These are phyloP conservation scores for Chiloscyllium punctatum DNA, from an alignment of 2,797 vertebrate species.

Conservation along the genomic window DNA sequence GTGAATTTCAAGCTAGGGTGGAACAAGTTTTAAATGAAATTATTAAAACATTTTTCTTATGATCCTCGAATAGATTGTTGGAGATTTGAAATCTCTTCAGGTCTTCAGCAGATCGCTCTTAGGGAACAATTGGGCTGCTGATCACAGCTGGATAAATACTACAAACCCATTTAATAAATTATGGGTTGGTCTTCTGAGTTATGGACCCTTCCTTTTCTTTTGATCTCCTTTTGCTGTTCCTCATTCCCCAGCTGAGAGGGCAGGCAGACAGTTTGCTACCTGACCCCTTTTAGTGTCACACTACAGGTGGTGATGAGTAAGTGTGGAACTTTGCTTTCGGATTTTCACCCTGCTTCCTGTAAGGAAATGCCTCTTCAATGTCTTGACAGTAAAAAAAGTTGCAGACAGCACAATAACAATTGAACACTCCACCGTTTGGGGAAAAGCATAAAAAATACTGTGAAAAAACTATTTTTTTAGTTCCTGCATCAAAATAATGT, in stretches of 20 bases:
- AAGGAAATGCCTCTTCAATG: neutral
- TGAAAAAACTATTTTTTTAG: neutral
- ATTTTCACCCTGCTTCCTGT: neutral
- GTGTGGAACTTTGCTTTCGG: neutral
- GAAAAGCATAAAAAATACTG: neutral
- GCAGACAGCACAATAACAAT: neutral
- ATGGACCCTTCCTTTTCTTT: neutral
- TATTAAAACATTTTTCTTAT: neutral
- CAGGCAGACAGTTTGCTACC: neutral
- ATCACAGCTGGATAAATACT: neutral
- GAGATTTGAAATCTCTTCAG: constrained; percentile 2
- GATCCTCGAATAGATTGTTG: neutral
- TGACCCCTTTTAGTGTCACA: neutral
- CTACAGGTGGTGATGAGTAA: neutral
- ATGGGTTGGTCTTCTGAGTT: neutral
- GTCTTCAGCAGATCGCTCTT: neutral
- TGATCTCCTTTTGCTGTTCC: neutral
- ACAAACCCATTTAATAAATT: neutral
- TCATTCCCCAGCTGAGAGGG: constrained; percentile 3
- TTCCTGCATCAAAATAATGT: neutral
- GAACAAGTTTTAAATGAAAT: neutral
- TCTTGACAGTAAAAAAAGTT: neutral
- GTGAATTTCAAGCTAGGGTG: neutral
- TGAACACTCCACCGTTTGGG: neutral
- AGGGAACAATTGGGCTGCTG: neutral